These are phyloP conservation scores for Ophioninae sp. DNA, from an alignment of 2,888 invertebrate species.

Conservation along the genomic window DNA sequence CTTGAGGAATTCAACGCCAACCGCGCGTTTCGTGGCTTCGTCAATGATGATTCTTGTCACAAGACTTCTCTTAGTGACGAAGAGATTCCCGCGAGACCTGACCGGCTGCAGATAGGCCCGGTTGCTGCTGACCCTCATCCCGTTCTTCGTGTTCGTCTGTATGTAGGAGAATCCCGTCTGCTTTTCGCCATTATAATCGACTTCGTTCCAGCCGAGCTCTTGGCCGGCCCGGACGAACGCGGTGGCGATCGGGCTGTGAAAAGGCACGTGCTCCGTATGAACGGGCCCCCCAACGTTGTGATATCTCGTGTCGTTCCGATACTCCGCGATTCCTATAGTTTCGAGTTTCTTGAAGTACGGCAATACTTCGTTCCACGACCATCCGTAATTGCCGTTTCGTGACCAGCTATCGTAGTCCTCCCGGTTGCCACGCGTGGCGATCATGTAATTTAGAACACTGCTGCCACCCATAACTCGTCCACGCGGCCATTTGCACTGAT, in stretches of 20 bases:
- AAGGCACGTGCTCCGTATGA: constrained; percentile 83
- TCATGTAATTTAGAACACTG: constrained; percentile 91
- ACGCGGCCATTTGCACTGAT: constrained; percentile 78
- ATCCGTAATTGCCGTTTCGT: constrained; percentile 86
- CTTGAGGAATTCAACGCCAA: constrained; percentile 86
- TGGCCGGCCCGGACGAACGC: constrained; percentile 86
- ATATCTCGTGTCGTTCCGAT: constrained; percentile 80
- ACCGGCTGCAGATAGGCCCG: constrained; percentile 84
- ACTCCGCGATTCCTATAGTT: constrained; percentile 83
- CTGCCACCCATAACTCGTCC: constrained; percentile 93
- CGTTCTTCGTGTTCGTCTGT: constrained; percentile 84
- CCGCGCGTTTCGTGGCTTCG: constrained; percentile 84
- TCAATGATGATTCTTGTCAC: constrained; percentile 87
- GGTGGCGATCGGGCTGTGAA: constrained; percentile 83
- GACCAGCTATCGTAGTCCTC: constrained; percentile 91
- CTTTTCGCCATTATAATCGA: constrained; percentile 87
- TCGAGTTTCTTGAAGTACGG: constrained; percentile 91
- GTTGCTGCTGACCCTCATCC: constrained; percentile 84
- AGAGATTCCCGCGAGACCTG: constrained; percentile 85
- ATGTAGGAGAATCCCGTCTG: constrained; percentile 86
- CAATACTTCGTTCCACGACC: constrained; percentile 88
- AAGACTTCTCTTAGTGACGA: constrained; percentile 84
- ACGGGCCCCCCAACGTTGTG: constrained; percentile 84
- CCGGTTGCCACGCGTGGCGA: constrained; percentile 87
- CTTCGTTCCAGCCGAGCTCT: constrained; percentile 84